phyloP scores from a whole-genome alignment of 2,113 vertebrate species.

The Xyliphius kryptos region DNA sequence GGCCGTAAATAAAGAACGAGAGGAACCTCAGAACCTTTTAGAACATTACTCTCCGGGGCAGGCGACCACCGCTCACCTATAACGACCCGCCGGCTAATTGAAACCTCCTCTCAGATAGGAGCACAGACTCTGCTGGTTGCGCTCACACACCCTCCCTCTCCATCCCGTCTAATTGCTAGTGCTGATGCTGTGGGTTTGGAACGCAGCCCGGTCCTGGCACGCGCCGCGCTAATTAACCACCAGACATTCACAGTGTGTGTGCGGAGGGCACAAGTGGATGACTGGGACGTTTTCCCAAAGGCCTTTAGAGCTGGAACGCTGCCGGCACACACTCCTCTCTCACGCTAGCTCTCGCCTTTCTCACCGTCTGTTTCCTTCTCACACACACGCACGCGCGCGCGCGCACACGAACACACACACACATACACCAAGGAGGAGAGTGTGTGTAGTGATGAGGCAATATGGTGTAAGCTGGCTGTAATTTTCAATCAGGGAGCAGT shows the following conservation, averaged over 20 bases:
- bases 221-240: slow-evolving; percentile 34
- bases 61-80: no score
- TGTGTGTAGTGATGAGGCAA: slow-evolving; percentile 36
- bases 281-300: slow-evolving; percentile 26
- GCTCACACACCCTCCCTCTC: slow-evolving; percentile 19
- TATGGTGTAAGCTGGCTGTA: slow-evolving; percentile 40
- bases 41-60: no score
- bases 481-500: slow-evolving; percentile 21
- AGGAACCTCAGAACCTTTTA: no score
- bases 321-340: slow-evolving; percentile 22
- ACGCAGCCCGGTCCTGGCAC: slow-evolving; percentile 41
- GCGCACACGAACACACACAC: slow-evolving; percentile 4
- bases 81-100: no score
- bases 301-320: slow-evolving; percentile 32
- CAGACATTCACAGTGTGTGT: slow-evolving; percentile 32
- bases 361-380: slow-evolving; percentile 39
- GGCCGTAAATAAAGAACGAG: no score
- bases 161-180: slow-evolving; percentile 33
- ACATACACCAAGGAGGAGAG: slow-evolving; percentile 6
- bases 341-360: background rate
- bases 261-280: slow-evolving; percentile 30
- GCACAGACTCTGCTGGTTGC: background rate
- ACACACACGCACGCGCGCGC: slow-evolving; percentile 15
- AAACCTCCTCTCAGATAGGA: no score
- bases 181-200: slow-evolving; percentile 40